phyloP scores from a whole-genome alignment of 1,140 invertebrate species.

The Latrodectus geometricus region DNA sequence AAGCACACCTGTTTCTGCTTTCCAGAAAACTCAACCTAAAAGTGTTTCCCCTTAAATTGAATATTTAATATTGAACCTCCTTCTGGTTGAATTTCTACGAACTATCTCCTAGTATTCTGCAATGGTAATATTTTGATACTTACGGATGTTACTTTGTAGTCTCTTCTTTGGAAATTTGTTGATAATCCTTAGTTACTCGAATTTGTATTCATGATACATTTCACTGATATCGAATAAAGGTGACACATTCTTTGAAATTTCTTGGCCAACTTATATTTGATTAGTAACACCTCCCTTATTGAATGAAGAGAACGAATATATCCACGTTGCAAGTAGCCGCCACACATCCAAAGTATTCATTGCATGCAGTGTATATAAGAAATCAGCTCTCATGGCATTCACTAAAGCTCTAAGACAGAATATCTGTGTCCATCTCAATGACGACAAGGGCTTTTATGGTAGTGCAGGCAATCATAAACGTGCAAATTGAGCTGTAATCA shows the following conservation, averaged over 20 bases:
- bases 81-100: too few relatives aligned
- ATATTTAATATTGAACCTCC: too few relatives aligned
- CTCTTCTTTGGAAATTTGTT: not conserved
- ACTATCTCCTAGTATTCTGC: too few relatives aligned
- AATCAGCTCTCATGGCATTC: not conserved
- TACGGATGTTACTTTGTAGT: not conserved
- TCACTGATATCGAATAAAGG: too few relatives aligned
- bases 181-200: not conserved
- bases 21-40: too few relatives aligned
- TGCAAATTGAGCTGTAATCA: constrained; percentile 62
- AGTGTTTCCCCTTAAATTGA: too few relatives aligned
- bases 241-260: too few relatives aligned
- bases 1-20: too few relatives aligned
- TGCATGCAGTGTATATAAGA: not conserved
- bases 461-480: constrained; percentile 49
- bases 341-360: not conserved
- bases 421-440: constrained; percentile 18
- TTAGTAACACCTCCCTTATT: too few relatives aligned
- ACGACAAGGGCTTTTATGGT: constrained; percentile 60
- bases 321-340: not conserved
- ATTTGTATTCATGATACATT: not conserved
- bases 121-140: too few relatives aligned
- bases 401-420: not conserved
- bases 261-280: too few relatives aligned
- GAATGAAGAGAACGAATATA: too few relatives aligned